phyloP scores from a whole-genome alignment of 2,888 invertebrate genomes.

The Pristionchus maxplancki region DNA sequence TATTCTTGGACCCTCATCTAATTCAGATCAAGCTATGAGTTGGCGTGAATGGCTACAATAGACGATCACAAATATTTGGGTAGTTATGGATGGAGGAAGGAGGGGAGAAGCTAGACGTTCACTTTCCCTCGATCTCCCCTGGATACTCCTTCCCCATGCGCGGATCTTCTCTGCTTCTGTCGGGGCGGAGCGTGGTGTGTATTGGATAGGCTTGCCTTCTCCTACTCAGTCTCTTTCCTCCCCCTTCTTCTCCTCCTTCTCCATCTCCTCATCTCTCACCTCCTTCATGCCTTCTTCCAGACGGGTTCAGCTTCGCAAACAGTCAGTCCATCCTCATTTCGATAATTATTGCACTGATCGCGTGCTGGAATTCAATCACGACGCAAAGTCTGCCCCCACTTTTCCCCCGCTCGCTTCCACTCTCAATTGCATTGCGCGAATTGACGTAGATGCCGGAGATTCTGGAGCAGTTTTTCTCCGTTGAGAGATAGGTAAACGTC shows the following conservation, averaged over 20 bases:
- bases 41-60: not conserved
- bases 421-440: slow-evolving; percentile 38
- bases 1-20: not conserved
- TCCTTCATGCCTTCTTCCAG: not conserved
- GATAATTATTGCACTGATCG: not conserved
- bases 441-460: not conserved
- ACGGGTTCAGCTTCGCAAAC: slow-evolving; percentile 5
- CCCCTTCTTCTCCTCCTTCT: not conserved
- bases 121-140: not conserved
- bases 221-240: not conserved
- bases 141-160: not conserved
- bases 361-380: not conserved
- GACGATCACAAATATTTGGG: slow-evolving; percentile 19
- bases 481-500: not conserved
- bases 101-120: not conserved
- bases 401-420: not conserved
- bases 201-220: slow-evolving; percentile 50
- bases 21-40: not conserved
- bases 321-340: slow-evolving; percentile 31
- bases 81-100: not conserved
- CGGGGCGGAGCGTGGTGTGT: slow-evolving; percentile 46
- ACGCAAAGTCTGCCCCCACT: not conserved
- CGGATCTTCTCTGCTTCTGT: not conserved
- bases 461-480: not conserved
- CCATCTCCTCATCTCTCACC: not conserved